phyloP scores from a whole-genome alignment of 1,140 invertebrate species.

The Hycleus cichorii region DNA sequence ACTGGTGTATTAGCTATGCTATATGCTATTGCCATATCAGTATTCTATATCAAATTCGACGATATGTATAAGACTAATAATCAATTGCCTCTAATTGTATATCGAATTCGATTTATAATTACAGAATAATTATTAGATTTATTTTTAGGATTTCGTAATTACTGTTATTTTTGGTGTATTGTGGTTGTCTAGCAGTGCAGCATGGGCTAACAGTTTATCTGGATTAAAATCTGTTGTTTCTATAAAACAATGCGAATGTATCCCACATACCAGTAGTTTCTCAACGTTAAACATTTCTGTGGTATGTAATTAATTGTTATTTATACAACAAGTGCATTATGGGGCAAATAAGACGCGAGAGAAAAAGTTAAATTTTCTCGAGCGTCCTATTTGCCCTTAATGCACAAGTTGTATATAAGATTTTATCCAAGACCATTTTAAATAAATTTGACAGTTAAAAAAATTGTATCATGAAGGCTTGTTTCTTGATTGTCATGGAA shows the following conservation, averaged over 20 bases:
- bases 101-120: conserved; percentile 11
- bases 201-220: conserved; percentile 57
- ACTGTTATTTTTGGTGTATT: conserved; percentile 54
- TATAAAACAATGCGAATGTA: conserved; percentile 23
- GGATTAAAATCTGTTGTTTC: conserved; percentile 46
- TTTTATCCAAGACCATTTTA: no score
- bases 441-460: no score
- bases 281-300: conserved; percentile 56
- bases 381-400: no score
- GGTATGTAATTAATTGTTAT: conserved; percentile 36
- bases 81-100: conserved; percentile 41
- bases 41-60: conserved; percentile 55
- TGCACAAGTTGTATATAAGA: no score
- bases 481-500: no score
- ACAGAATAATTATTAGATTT: conserved; percentile 3
- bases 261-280: conserved; percentile 42
- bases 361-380: no score
- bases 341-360: no score
- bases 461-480: no score
- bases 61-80: conserved; percentile 52
- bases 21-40: conserved; percentile 50
- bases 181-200: conserved; percentile 59
- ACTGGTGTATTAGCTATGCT: conserved; percentile 61
- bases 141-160: conserved; percentile 54
- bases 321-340: no score